Conservation (phyloP, 2,888 invertebrate genomes). For the Meteorus cinctellus region DNA sequence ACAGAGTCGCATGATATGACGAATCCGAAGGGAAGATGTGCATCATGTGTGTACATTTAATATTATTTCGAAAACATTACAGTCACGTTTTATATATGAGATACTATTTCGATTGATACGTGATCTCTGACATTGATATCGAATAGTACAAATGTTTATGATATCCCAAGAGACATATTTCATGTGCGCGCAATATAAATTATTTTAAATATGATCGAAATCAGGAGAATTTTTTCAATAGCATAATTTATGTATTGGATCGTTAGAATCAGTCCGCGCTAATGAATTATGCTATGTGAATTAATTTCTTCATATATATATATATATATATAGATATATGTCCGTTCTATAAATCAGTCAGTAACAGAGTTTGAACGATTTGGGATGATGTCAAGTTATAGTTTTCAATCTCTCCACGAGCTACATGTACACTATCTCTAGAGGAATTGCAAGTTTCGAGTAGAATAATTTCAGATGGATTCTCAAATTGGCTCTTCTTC, state of each 20-base stretch:
- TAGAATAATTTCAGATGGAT: not conserved
- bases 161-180: not conserved
- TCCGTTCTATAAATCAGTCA: not conserved
- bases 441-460: not conserved
- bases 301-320: not conserved
- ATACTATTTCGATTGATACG: not conserved
- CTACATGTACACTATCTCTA: no score
- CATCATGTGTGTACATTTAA: not conserved
- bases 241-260: not conserved
- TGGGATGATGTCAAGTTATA: not conserved
- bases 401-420: not conserved
- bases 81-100: not conserved
- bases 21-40: not conserved
- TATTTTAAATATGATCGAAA: not conserved
- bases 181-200: not conserved
- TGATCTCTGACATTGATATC: constrained; percentile 4
- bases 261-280: not conserved
- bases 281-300: not conserved
- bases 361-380: not conserved
- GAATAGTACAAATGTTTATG: not conserved
- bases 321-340: no score
- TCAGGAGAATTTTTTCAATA: not conserved
- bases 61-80: not conserved
- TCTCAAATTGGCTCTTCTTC: not conserved
- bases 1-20: not conserved